Base-by-base conservation (phyloP, 2,888 invertebrate genomes). In the Helobdella robusta region DNA sequence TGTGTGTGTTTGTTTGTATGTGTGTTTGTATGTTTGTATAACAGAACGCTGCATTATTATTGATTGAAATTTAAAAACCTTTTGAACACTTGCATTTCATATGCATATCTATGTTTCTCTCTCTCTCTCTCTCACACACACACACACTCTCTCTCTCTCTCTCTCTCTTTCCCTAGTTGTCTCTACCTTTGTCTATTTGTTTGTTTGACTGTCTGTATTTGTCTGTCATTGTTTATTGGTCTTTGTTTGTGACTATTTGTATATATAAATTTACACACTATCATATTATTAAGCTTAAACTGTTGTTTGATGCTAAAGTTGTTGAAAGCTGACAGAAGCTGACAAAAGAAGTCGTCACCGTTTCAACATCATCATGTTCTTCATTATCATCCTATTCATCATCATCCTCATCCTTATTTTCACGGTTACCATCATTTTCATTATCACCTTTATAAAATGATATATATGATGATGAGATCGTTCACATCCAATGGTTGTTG, bases 391-490 rank as follows among this genome's bases (percentile, higher is more conserved):
- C 30, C 8, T 2, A 11, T 1, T 56, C 30, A 1, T 2, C 30
- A 18, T 56, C 2, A 56, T 52, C 52, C 20, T 52, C 52, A 52
- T 52, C 25, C 20, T 52, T 23, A 52, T 52, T 20, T n/a, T 46
- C 46, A 46, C 20, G n/a, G 20, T 46, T 20, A 46, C 4, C 46
- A 46, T 4, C 46, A 46, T n/a, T n/a, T n/a, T 46, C 46, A 46
- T 46, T 20, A 4, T 2, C 46, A 15, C 11, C n/a, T 40, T n/a
- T 15, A 40, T 15, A 15, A 15, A 11, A 40, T 40, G 11, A 15
- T 40, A 15, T 40, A 40, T 15, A 15, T 40, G 44, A 15, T 40
- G 11, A 40, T 11, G 44, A 11, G 44, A 15, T 40, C n/a, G 44
- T n/a, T 40, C 44, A 15, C 44, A 40, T 40, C 44, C 11, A 11